Base-by-base conservation (phyloP, 1,140 invertebrate species). In the Triops longicaudatus region DNA sequence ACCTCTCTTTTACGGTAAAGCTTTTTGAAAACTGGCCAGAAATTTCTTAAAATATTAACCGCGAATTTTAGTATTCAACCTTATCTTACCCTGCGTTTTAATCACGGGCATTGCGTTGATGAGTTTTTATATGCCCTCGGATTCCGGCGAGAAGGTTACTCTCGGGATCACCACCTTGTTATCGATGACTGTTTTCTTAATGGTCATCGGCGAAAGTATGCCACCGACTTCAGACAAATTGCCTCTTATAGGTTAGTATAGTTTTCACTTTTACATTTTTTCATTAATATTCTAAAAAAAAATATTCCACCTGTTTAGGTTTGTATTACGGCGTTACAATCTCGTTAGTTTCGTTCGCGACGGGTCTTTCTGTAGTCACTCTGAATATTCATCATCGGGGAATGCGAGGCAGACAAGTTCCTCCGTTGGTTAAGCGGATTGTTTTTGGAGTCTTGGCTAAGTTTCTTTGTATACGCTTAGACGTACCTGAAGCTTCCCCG, bases 271-370 rank as follows among this genome's bases (percentile, higher is more conserved):
- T 22, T 63, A 14, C 6, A 6, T 63, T 9, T 22, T 63, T 63
- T n/a, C 22, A 17, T 9, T 17, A 0, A 26, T 6, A 41, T 74
- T 74, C 17, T 42, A 73, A 44, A n/a, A 28, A 77, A 73, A 37
- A 11, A 6, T 17, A 9, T 77, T 76, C 42, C 10, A 44, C 31
- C 74, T 73, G 78, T 26, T 63, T 50, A 87, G 88, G 87, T 73
- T 81, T 89, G 14, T 89, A 90, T 80, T 89, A 89, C 79, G 88
- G 88, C 0, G 87, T 89, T 11, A 89, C 88, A 17, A 90, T 89
- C 37, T 87, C 87, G n/a, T 86, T 90, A 74, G 88, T 89, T 2
- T 87, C 87, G 7, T 85, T 89, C 76, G 87, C 88, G 6, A 90
- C 88, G 10, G 88, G 85, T 2, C 84, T 88, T 81, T 88, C 88